Base-by-base conservation (phyloP, 2,888 invertebrate genomes). In the Caprella mutica region DNA sequence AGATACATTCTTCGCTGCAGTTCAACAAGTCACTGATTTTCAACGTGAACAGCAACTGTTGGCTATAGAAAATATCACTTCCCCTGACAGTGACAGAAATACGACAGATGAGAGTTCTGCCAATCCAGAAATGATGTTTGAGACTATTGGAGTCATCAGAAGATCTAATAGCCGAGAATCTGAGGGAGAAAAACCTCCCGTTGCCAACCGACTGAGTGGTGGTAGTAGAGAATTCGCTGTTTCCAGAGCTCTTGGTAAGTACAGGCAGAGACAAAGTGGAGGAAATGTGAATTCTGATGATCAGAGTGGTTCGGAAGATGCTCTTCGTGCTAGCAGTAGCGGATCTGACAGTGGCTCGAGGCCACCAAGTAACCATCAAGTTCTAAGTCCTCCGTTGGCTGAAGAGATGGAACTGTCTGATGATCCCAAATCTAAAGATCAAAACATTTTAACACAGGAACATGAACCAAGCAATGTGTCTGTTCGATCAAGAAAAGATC, bases 221-320 rank as follows among this genome's bases (percentile, higher is more conserved):
- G 80, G 84, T 17, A 83, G 84, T 9, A 84, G 86, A 79, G 87
- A 87, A 70, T 87, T 87, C 72, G 86, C 86, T 0, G 87, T 86
- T 1, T 86, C 86, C 0, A 75, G 86, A 69, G 86, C 86, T 1
- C 73, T 87, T 24, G 86, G 86, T 24, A 86, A 85, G 73, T 87
- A 86, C 70, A 76, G 86, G 44, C 78, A 85, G 66, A 65, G 68
- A 53, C 69, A 67, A 35, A 61, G 84, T 67, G 83, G 83, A 30
- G 81, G 82, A 17, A n/a, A n/a, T n/a, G 81, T 82, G 19, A 75
- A 83, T 50, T 81, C 81, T 35, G 84, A 84, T 68, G 85, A 84
- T 64, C 82, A 81, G 69, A 75, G 77, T 48, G 71, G 69, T 5
- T 71, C 72, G 46, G 80, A 81, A 58, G 76, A 75, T 26, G 63